These are phyloP conservation scores for Chelidonichthys spinosus DNA, from an alignment of 2,797 vertebrate genomes.

Conservation along the genomic window DNA sequence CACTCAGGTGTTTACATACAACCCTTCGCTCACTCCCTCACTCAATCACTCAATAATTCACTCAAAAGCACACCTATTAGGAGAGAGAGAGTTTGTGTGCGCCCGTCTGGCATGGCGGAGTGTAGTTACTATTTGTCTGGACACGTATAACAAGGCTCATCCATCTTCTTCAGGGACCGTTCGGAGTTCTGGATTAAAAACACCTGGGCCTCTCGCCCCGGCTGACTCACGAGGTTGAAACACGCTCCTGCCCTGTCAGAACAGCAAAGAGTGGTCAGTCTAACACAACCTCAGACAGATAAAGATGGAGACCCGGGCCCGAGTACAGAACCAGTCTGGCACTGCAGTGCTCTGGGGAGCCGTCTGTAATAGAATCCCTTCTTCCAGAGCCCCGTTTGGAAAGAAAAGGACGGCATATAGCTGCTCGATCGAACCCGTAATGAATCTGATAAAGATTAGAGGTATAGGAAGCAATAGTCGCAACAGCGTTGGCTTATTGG, in stretches of 20 bases:
- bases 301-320: slow-evolving; percentile 64
- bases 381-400: slow-evolving; percentile 33
- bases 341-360: slow-evolving; percentile 41
- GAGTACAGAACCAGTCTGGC: slow-evolving; percentile 36
- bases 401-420: slow-evolving; percentile 42
- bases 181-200: slow-evolving; percentile 79
- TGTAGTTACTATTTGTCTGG: slow-evolving; percentile 79
- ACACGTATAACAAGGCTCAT: slow-evolving; percentile 83
- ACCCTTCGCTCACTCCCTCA: slow-evolving; percentile 39
- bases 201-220: slow-evolving; percentile 70
- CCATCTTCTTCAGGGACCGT: slow-evolving; percentile 82
- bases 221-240: slow-evolving; percentile 79
- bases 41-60: slow-evolving; percentile 63
- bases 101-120: slow-evolving; percentile 67
- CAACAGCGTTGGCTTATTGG: slow-evolving; percentile 32
- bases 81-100: slow-evolving; percentile 7
- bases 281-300: slow-evolving; percentile 65
- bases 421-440: slow-evolving; percentile 42
- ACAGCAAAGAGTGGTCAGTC: slow-evolving; percentile 56
- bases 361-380: slow-evolving; percentile 61
- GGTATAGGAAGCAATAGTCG: slow-evolving; percentile 27
- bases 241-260: slow-evolving; percentile 73
- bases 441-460: slow-evolving; percentile 36
- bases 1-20: slow-evolving; percentile 47
- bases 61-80: slow-evolving; percentile 45